Conservation (phyloP, 1,140 invertebrate species). For the Pteromalus puparum region DNA sequence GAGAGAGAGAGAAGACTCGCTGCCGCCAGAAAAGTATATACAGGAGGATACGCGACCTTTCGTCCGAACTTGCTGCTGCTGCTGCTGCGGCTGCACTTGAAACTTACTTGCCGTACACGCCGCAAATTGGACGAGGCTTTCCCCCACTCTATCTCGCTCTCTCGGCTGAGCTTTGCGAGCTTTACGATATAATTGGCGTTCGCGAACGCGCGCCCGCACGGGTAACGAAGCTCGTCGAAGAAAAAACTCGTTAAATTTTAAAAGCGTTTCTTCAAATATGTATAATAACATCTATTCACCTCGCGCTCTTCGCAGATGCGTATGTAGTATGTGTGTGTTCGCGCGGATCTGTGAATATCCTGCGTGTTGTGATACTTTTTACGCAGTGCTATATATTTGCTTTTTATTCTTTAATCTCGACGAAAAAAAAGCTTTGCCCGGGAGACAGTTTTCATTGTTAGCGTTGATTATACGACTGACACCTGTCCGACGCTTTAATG, state of each 20-base stretch:
- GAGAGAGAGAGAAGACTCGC: neutral
- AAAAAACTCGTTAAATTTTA: conserved; percentile 49
- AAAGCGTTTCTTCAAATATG: conserved; percentile 23
- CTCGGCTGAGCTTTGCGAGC: neutral
- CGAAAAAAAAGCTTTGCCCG: too few species aligned
- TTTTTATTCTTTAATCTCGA: too few species aligned
- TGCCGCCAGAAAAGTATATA: neutral
- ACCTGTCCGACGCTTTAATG: too few species aligned
- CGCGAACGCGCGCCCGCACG: neutral
- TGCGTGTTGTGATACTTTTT: too few species aligned
- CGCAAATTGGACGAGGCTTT: conserved; percentile 40
- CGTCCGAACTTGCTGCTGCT: neutral
- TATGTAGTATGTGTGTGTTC: neutral
- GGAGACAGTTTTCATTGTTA: too few species aligned
- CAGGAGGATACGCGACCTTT: neutral
- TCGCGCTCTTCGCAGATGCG: neutral
- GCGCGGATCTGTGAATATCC: too few species aligned
- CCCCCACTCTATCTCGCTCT: neutral
- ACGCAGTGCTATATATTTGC: too few species aligned
- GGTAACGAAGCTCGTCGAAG: conserved; percentile 28
- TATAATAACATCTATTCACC: conserved; percentile 1
- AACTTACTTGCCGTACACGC: conserved; percentile 24
- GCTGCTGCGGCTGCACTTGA: conserved; percentile 14
- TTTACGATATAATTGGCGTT: conserved; percentile 42
- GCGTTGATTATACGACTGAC: too few species aligned